Percentiles rank a stretch among this genome's conserved stretches.
These are phyloP conservation scores for Sesamia inferens DNA, from an alignment of 2,888 invertebrate species.

Conservation along the genomic window DNA sequence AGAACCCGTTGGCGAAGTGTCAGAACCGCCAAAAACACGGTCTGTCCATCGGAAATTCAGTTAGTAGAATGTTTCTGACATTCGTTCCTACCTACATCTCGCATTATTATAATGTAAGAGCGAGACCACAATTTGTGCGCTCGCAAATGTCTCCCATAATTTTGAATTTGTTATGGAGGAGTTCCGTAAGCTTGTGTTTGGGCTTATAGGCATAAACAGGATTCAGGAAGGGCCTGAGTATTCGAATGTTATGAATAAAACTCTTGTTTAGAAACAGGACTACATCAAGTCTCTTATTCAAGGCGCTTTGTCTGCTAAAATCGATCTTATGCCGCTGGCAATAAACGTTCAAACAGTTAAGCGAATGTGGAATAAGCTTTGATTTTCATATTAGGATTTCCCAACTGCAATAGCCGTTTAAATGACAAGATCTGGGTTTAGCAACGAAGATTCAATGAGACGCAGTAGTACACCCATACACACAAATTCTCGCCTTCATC, in stretches of 20 bases:
- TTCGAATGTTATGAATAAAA: too few species aligned
- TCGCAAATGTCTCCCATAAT: slow-evolving; percentile 13
- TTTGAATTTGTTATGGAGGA: slow-evolving; percentile 1
- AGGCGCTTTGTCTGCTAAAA: neutral
- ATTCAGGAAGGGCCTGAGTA: neutral
- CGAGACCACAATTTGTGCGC: slow-evolving; percentile 9
- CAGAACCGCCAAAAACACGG: slow-evolving; percentile 39
- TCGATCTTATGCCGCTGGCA: neutral
- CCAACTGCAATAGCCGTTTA: too few species aligned
- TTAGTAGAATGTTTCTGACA: slow-evolving; percentile 37
- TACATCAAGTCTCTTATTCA: neutral
- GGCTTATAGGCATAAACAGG: neutral
- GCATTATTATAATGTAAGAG: slow-evolving; percentile 23
- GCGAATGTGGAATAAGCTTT: neutral
- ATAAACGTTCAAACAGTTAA: neutral
- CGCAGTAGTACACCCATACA: too few species aligned
- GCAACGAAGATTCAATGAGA: too few species aligned
- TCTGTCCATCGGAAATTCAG: slow-evolving; percentile 29
- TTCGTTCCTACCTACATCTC: neutral
- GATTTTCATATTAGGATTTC: neutral
- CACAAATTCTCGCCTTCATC: too few species aligned
- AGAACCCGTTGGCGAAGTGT: slow-evolving; percentile 15
- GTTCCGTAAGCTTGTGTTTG: neutral
- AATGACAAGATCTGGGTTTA: too few species aligned
- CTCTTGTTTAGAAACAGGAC: neutral